Conservation (phyloP, 2,888 invertebrate species). For the Caenorhabditis sp. region DNA sequence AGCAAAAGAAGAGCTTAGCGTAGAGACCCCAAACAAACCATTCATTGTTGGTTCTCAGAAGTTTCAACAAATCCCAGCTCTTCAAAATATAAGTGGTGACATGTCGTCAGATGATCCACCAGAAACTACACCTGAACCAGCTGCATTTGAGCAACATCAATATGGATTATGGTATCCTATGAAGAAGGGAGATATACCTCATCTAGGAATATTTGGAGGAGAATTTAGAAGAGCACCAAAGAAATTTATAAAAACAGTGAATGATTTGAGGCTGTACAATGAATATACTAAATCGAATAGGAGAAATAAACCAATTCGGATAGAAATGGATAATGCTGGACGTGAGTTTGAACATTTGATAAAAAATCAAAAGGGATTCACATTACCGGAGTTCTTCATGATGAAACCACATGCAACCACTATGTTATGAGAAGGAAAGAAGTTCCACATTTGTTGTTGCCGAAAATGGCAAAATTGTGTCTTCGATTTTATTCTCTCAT, state of each 20-base stretch:
- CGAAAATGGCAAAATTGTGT: too few relatives aligned
- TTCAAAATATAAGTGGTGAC: constrained; percentile 27
- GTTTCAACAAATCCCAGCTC: constrained; percentile 19
- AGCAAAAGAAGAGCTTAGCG: neutral
- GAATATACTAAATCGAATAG: constrained; percentile 57
- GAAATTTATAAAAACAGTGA: neutral
- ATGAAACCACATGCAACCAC: too few relatives aligned
- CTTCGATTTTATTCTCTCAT: too few relatives aligned
- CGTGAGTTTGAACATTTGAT: constrained; percentile 13
- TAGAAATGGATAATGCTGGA: constrained; percentile 51
- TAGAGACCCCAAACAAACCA: constrained; percentile 6
- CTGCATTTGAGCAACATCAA: constrained; percentile 27
- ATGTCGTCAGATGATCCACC: constrained; percentile 36
- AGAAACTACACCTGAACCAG: constrained; percentile 27
- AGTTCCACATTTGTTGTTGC: too few relatives aligned
- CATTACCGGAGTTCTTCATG: too few relatives aligned
- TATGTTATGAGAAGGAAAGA: too few relatives aligned
- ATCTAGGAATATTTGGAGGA: constrained; percentile 37
- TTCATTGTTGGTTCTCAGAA: constrained; percentile 18
- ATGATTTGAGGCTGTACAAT: constrained; percentile 20
- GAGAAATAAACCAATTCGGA: constrained; percentile 43
- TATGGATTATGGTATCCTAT: constrained; percentile 41
- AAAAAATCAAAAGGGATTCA: too few relatives aligned
- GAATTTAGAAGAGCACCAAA: constrained; percentile 17
- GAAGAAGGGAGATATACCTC: constrained; percentile 44